Evolutionary conservation across 2,113 vertebrate species (phyloP).

Genomic region (Corythoichthys intestinalis): DNA sequence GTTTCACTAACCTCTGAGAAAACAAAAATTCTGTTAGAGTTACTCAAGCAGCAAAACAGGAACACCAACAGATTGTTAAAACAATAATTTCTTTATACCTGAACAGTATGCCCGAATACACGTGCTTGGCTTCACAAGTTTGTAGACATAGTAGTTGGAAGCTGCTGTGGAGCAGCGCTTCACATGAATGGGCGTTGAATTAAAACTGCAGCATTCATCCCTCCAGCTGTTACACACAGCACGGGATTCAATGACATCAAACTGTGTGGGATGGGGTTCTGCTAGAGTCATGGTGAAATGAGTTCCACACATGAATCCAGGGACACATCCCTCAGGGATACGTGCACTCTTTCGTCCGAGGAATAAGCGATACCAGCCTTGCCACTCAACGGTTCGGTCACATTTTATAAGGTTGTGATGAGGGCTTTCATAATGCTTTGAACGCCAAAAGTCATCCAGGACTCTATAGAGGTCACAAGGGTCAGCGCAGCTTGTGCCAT

Average conservation of each 20-base stretch:
- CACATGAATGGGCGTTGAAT: slow-evolving; percentile 24
- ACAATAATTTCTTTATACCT: slow-evolving; percentile 30
- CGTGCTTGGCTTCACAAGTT: background rate
- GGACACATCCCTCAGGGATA: slow-evolving; percentile 48
- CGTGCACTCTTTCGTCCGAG: slow-evolving; percentile 21
- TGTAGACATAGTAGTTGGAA: slow-evolving; percentile 52
- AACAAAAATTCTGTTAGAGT: background rate
- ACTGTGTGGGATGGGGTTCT: slow-evolving; percentile 35
- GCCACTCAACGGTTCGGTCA: background rate
- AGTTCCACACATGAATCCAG: slow-evolving; percentile 38
- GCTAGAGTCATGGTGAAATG: slow-evolving; percentile 30
- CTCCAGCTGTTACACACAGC: background rate
- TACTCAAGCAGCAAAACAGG: too few species aligned
- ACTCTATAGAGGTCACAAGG: slow-evolving; percentile 38
- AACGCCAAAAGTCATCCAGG: slow-evolving; percentile 52
- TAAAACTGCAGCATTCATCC: background rate
- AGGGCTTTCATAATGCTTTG: background rate
- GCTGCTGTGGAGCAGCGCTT: slow-evolving; percentile 44
- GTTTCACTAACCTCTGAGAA: background rate
- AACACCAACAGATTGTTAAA: background rate
- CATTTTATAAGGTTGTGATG: slow-evolving; percentile 6
- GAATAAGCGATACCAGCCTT: slow-evolving; percentile 56
- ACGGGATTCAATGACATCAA: slow-evolving; percentile 19
- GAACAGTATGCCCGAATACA: slow-evolving; percentile 39
- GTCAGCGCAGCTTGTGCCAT: slow-evolving; percentile 30